These are phyloP conservation scores for Neogale vison DNA, from an alignment of 2,113 vertebrate genomes.

Conservation along the genomic window DNA sequence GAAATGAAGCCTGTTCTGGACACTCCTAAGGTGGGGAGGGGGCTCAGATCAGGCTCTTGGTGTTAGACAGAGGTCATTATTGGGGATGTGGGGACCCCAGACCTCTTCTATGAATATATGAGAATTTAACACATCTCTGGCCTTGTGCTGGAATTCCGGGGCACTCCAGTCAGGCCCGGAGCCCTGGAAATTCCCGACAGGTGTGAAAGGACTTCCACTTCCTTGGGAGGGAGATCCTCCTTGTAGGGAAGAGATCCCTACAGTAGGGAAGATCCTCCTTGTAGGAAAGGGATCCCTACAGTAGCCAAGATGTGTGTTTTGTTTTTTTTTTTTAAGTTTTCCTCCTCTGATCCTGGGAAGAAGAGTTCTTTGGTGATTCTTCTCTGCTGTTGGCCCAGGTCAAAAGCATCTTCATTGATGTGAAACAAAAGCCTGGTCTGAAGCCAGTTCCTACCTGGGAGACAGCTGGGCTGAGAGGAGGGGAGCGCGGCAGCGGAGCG, in stretches of 20 bases:
- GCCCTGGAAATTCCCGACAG: not conserved
- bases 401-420: not conserved
- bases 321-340: not conserved
- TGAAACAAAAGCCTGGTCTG: conserved; percentile 21
- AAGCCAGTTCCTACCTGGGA: not conserved
- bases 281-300: not conserved
- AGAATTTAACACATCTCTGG: not conserved
- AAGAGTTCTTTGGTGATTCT: not conserved
- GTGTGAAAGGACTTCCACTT: not conserved
- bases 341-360: not conserved
- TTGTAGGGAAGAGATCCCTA: not conserved
- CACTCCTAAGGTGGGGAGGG: not conserved
- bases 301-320: not conserved
- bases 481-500: not conserved
- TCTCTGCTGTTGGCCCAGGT: conserved; percentile 3
- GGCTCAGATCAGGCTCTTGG: not conserved
- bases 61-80: not conserved
- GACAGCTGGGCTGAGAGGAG: not conserved
- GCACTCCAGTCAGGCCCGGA: not conserved
- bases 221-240: not conserved
- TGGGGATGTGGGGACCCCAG: not conserved
- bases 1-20: not conserved
- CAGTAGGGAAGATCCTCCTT: not conserved
- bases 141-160: not conserved
- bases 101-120: not conserved